These are phyloP conservation scores for Temnothorax ravouxi DNA, from an alignment of 2,888 invertebrate species.

Conservation along the genomic window DNA sequence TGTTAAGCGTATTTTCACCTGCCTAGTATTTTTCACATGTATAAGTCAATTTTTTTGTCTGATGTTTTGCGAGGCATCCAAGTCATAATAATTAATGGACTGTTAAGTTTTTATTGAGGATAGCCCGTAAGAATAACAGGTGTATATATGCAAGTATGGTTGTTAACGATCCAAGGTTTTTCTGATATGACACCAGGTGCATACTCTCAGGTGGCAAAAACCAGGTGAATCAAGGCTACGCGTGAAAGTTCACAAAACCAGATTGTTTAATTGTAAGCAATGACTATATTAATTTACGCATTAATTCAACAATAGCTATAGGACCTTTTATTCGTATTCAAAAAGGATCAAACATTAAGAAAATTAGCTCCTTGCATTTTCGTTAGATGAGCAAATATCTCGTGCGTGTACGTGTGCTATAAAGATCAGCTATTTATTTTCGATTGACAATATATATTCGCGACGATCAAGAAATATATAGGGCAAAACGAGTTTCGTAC, in stretches of 20 bases:
- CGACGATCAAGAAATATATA: constrained; percentile 8
- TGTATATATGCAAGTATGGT: constrained; percentile 42
- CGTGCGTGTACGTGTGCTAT: neutral
- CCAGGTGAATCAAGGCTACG: constrained; percentile 53
- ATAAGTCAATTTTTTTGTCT: neutral
- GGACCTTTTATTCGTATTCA: neutral
- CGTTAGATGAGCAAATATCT: neutral
- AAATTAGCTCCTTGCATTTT: neutral
- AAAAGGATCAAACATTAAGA: neutral
- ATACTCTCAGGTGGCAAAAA: constrained; percentile 42
- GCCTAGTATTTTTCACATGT: neutral
- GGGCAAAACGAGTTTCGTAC: neutral
- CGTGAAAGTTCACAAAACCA: constrained; percentile 35
- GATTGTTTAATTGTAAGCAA: constrained; percentile 26
- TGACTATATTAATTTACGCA: neutral
- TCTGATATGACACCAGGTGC: constrained; percentile 49
- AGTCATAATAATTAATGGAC: constrained; percentile 23
- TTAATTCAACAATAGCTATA: neutral
- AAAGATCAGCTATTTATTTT: neutral
- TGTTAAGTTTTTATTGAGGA: constrained; percentile 26
- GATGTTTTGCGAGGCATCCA: neutral
- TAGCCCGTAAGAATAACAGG: constrained; percentile 23
- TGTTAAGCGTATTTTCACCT: neutral
- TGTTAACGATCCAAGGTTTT: constrained; percentile 55
- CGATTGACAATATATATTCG: neutral